Base-by-base conservation (phyloP, 2,113 vertebrate species). In the Sorex fumeus region DNA sequence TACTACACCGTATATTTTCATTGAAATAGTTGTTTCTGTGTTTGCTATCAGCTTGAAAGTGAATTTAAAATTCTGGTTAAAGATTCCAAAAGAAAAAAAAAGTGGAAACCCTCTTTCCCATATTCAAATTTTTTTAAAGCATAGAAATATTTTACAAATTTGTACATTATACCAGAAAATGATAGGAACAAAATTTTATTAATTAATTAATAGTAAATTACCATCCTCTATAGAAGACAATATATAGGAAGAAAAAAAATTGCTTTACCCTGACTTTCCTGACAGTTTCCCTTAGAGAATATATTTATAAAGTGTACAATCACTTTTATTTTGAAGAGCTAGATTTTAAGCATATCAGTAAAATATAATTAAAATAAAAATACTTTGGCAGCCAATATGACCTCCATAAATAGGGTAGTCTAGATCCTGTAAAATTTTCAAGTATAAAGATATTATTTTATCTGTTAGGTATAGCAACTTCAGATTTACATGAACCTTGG, bases 401-500 rank as follows among this genome's bases (percentile, higher is more conserved):
- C 47, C 69, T 85, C 2, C 88, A 36, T 7, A 90, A 72, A 45
- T 50, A 47, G 8, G 5, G 76, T 15, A 80, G 9, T 84, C 7
- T 70, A 10, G 1, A 8, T 7, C 12, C 25, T 16, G 62, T 15
- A 9, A 4, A 71, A 70, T 72, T 79, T 1, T 34, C 66, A 78
- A 62, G 7, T 40, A 7, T 40, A 40, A 7, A 40, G 12, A 90
- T 23, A 71, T 43, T 11, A 5, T 72, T 80, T 30, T 69, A 79
- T 89, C 81, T 64, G 70, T 2, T 60, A 6, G 83, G 30, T 43
- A 32, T 36, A 19, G 50, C 1, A 76, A 34, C 1, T 83, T 50
- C 36, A 53, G 9, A 53, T n/a, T 87, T 74, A 53, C 6, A 67
- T 71, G 47, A 87, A 87, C 72, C 74, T 94, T 84, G 82, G 40